These are phyloP conservation scores for Drosophila obscura DNA, from an alignment of 1,140 invertebrate species.

Conservation along the genomic window DNA sequence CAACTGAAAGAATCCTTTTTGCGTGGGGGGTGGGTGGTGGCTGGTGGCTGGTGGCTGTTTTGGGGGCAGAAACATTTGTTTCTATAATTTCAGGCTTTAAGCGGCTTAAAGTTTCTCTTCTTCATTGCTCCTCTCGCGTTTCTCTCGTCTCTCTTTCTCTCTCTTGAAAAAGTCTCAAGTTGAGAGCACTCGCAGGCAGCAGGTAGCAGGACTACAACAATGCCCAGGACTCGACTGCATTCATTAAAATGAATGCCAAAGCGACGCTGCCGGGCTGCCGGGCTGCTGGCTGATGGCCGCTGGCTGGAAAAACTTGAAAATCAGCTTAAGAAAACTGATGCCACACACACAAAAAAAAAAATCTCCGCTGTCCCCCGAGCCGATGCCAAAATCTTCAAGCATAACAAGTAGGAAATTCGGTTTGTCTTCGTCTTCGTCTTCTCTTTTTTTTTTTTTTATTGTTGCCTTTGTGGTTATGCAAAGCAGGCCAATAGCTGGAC, in stretches of 20 bases:
- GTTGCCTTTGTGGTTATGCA: conserved; percentile 72
- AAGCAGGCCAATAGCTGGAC: conserved; percentile 50
- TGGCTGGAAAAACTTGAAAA: conserved; percentile 55
- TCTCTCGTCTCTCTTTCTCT: not conserved
- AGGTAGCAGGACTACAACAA: conserved; percentile 52
- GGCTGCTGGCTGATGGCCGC: conserved; percentile 9
- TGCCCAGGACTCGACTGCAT: conserved; percentile 39
- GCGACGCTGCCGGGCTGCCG: not conserved
- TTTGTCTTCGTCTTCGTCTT: conserved; percentile 22
- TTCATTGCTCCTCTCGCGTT: not conserved
- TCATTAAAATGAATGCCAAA: conserved; percentile 56
- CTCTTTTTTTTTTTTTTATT: conserved; percentile 47
- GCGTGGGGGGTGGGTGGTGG: not conserved
- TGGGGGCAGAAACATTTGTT: conserved; percentile 51
- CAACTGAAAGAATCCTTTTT: conserved; percentile 51
- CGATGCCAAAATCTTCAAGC: conserved; percentile 45
- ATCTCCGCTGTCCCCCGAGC: not conserved
- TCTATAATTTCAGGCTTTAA: conserved; percentile 66
- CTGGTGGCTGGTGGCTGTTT: too few relatives aligned
- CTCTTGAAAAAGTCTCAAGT: conserved; percentile 46
- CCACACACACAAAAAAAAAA: conserved; percentile 19
- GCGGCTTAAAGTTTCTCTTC: conserved; percentile 44
- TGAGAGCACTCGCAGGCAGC: conserved; percentile 44
- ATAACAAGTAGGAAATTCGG: conserved; percentile 26
- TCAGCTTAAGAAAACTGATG: conserved; percentile 73